Evolutionary conservation across 2,888 invertebrate species (phyloP).

Genomic region (Microctonus hyperodae): DNA sequence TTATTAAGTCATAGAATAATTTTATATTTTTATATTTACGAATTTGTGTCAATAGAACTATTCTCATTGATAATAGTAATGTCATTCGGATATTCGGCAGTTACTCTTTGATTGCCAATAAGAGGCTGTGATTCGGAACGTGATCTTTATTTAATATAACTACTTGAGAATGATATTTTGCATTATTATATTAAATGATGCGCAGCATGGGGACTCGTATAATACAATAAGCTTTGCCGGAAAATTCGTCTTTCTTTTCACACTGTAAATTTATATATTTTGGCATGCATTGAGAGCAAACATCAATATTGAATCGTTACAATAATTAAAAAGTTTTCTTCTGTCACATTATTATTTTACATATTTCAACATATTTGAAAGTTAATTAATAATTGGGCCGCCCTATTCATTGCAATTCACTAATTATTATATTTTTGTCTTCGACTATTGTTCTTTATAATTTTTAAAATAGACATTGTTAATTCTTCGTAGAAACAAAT

Average conservation of each 20-base stretch:
- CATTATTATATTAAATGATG: background rate
- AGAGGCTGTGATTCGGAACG: conserved; percentile 36
- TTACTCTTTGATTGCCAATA: conserved; percentile 25
- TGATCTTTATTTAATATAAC: conserved; percentile 24
- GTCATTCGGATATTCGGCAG: conserved; percentile 6
- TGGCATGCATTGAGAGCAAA: background rate
- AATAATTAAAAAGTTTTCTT: background rate
- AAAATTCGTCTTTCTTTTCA: background rate
- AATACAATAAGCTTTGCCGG: background rate
- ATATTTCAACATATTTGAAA: background rate
- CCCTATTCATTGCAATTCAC: background rate
- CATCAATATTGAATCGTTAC: background rate
- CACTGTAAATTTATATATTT: background rate
- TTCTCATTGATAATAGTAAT: conserved; percentile 21
- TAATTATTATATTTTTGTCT: background rate
- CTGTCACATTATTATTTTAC: background rate
- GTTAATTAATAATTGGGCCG: background rate
- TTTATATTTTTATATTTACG: conserved; percentile 40
- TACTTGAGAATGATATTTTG: background rate
- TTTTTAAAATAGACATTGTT: conserved; percentile 18
- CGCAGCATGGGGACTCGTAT: background rate
- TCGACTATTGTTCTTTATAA: background rate
- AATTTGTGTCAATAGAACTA: conserved; percentile 28
- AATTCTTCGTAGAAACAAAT: background rate
- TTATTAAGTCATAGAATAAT: conserved; percentile 32